Base-by-base conservation (phyloP, 2,797 vertebrate genomes). In the Poeciliopsis infans region DNA sequence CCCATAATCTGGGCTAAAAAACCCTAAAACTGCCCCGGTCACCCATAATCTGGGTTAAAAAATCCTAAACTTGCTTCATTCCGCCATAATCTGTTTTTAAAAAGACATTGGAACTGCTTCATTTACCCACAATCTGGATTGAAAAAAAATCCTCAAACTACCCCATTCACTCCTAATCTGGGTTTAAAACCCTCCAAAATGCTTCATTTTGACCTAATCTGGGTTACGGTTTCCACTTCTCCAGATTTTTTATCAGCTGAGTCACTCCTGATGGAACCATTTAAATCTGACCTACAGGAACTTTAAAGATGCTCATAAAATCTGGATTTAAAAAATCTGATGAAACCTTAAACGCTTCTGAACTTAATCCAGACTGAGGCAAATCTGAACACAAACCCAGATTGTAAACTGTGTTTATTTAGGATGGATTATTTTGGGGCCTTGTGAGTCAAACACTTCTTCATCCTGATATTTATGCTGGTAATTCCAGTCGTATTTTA, bases 381-480 rank as follows among this genome's bases (percentile, higher is more conserved):
- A 33, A 33, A 31, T 33, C 59, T 61, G 59, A 61, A 33, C 31
- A 31, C 13, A 33, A 61, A 33, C 16, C 18, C 16, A 23, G 28
- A 0, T 11, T 71, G 2, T 68, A 53, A 77, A 55, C 16, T 64
- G 4, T 4, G 61, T 51, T 0, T 20, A 36, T 72, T 59, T 69
- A 13, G 45, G 74, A 39, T 77, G 64, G 33, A 23, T 53, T 31
- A 81, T 53, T 59, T 13, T 31, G 43, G 25, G 92, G 89, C 89
- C 87, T 90, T 89, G 64, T 6, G 64, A 39, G 2, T 68, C 36
- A 66, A 68, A 68, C 64, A 68, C 20, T 1, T 31, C 28, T 33
- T 68, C 33, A 39, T 23, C 36, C 64, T 68, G 20, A 68, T 39
- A 13, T 39, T 41, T 80, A 11, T 0, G 20, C 36, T 45, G 41